Evolutionary conservation across 2,113 vertebrate genomes (phyloP).

Genomic region (Maylandia zebra): DNA sequence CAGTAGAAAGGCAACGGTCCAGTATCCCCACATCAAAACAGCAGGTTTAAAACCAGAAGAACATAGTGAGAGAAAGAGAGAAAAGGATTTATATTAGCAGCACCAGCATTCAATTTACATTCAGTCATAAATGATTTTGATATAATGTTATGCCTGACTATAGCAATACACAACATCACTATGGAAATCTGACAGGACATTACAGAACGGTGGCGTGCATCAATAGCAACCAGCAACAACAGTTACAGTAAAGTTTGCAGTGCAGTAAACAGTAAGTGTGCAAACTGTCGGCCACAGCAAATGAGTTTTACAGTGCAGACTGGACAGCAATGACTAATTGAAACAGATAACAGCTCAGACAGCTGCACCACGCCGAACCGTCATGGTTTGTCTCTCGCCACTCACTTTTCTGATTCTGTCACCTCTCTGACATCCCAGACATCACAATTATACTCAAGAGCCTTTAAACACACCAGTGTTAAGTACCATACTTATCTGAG

Average conservation of each 20-base stretch:
- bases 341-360: not conserved
- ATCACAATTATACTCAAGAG: not conserved
- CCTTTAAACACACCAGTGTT: not conserved
- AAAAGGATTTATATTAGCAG: not conserved
- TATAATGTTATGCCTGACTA: not conserved
- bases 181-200: not conserved
- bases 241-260: not conserved
- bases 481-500: not conserved
- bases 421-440: not conserved
- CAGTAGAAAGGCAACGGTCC: constrained; percentile 5
- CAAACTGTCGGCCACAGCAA: not conserved
- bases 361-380: not conserved
- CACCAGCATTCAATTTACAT: constrained; percentile 2
- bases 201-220: not conserved
- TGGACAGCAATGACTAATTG: not conserved
- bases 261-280: not conserved
- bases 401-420: not conserved
- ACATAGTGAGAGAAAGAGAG: not conserved
- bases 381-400: not conserved
- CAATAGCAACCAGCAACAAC: not conserved
- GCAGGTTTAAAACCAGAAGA: not conserved
- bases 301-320: not conserved
- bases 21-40: not conserved
- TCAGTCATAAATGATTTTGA: not conserved
- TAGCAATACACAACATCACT: not conserved